A percentile compares a stretch with the other conserved stretches of the same genome.
Conservation (phyloP, 1,140 invertebrate genomes). For the Asbolus verrucosus region DNA sequence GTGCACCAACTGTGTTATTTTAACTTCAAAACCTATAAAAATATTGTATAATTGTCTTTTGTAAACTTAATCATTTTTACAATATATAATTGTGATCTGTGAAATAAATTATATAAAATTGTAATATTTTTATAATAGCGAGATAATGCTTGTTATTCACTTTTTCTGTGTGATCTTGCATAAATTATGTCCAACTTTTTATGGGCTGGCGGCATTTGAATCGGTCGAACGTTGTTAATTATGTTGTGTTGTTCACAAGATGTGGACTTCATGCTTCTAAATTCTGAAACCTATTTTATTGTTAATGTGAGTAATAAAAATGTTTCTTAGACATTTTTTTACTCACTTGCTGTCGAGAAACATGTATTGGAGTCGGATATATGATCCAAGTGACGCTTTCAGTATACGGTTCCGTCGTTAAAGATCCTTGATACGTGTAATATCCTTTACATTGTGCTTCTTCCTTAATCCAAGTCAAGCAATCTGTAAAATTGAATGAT, state of each 20-base stretch:
- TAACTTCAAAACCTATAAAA: too few relatives aligned
- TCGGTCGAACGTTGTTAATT: constrained; percentile 61
- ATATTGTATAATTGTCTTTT: too few relatives aligned
- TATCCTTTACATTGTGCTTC: constrained; percentile 66
- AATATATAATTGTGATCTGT: too few relatives aligned
- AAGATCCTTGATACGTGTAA: constrained; percentile 77
- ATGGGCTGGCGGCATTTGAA: constrained; percentile 58
- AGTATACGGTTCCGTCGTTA: constrained; percentile 78
- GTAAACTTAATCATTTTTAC: too few relatives aligned
- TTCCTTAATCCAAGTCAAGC: constrained; percentile 66
- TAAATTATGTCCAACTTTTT: constrained; percentile 62
- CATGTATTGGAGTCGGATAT: constrained; percentile 76
- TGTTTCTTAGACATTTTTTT: too few relatives aligned
- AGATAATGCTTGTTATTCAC: constrained; percentile 45
- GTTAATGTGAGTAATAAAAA: background rate
- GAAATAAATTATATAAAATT: background rate
- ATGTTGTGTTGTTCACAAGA: constrained; percentile 60
- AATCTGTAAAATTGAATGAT: constrained; percentile 62
- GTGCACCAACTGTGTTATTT: too few relatives aligned
- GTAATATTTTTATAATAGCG: background rate
- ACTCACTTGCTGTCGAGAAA: constrained; percentile 79
- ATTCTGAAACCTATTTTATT: constrained; percentile 58
- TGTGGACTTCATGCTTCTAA: constrained; percentile 62
- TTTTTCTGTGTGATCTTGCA: constrained; percentile 59
- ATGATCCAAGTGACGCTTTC: constrained; percentile 82